These are phyloP conservation scores for Triplophysa bombifrons DNA, from an alignment of 2,797 vertebrate genomes.

Conservation along the genomic window DNA sequence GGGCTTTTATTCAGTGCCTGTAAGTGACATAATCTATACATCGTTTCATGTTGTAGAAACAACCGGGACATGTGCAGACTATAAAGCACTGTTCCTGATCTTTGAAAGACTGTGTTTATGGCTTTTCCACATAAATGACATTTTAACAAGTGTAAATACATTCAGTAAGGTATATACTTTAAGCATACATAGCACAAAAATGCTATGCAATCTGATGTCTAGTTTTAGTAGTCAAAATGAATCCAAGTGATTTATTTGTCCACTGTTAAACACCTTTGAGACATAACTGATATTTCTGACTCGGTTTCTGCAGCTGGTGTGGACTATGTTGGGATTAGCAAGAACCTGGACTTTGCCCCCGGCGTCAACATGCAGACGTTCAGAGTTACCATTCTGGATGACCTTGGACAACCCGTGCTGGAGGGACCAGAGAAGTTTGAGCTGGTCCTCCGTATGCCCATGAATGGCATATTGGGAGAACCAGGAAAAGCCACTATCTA, in stretches of 20 bases:
- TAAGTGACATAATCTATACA: background rate
- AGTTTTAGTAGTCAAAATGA: too few relatives aligned
- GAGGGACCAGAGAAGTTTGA: conserved; percentile 92
- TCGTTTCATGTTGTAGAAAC: conserved; percentile 9
- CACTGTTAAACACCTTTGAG: too few relatives aligned
- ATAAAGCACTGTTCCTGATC: background rate
- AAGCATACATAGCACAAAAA: too few relatives aligned
- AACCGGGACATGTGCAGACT: conserved; percentile 3
- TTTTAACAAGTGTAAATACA: background rate
- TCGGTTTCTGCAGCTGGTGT: conserved; percentile 78
- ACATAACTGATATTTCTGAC: background rate
- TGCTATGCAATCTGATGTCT: too few relatives aligned
- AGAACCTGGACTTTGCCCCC: conserved; percentile 89
- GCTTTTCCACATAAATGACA: background rate
- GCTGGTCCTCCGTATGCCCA: conserved; percentile 89
- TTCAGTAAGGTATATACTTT: too few relatives aligned
- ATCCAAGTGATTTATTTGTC: too few relatives aligned
- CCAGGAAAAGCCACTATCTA: conserved; percentile 83
- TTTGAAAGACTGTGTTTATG: background rate
- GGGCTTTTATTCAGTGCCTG: background rate
- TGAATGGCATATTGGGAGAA: conserved; percentile 87
- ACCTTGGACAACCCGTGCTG: conserved; percentile 88
- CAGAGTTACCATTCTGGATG: conserved; percentile 87
- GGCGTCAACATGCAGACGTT: conserved; percentile 90
- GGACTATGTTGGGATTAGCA: conserved; percentile 95